These are phyloP conservation scores for Sebastes cheni DNA, from an alignment of 2,797 vertebrate species.

Conservation along the genomic window DNA sequence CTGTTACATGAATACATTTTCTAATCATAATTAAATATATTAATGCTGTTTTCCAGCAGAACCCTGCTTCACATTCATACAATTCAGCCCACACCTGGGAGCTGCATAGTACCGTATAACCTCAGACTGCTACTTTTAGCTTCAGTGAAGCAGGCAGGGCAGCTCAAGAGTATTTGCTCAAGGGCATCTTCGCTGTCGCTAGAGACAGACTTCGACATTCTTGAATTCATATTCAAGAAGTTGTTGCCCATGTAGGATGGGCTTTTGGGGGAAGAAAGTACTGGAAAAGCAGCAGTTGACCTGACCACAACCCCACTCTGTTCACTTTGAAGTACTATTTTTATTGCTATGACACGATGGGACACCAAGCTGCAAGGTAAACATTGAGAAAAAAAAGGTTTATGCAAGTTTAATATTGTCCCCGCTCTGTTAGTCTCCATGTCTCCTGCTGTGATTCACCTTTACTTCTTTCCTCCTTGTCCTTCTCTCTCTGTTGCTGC, in stretches of 20 bases:
- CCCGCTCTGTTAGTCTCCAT: neutral
- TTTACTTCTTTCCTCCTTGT: neutral
- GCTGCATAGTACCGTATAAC: neutral
- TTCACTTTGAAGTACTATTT: slow-evolving; percentile 30
- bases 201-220: neutral
- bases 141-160: slow-evolving; percentile 8
- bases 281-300: slow-evolving; percentile 26
- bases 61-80: neutral
- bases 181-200: slow-evolving; percentile 2
- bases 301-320: neutral
- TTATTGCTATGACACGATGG: slow-evolving; percentile 39
- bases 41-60: neutral
- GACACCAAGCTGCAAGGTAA: slow-evolving; percentile 32
- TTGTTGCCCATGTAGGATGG: neutral
- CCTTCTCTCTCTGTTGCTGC: neutral
- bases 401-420: slow-evolving; percentile 56
- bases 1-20: neutral
- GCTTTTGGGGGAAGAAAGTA: neutral
- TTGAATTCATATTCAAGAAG: slow-evolving; percentile 19
- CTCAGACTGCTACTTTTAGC: slow-evolving; percentile 11
- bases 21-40: neutral
- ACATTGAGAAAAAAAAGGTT: slow-evolving; percentile 30
- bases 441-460: slow-evolving; percentile 33
- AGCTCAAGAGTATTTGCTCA: slow-evolving; percentile 23
- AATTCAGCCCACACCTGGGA: neutral